Evolutionary conservation across 2,888 invertebrate species (phyloP).

Genomic region (Yponomeuta sedellus): DNA sequence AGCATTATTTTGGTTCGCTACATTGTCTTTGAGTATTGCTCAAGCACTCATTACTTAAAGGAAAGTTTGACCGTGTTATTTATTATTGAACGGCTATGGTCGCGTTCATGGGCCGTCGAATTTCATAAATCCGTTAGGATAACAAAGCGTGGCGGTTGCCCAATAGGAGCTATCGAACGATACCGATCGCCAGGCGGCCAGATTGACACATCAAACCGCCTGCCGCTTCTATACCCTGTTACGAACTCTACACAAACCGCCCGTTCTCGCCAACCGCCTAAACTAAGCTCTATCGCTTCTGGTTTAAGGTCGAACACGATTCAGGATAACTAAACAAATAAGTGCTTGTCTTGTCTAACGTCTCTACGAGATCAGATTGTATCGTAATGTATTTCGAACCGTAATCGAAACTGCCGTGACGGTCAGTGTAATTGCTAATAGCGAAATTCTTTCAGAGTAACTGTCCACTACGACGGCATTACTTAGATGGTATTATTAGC

Average conservation of each 20-base stretch:
- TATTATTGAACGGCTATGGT: conserved; percentile 31
- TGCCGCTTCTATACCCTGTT: conserved; percentile 31
- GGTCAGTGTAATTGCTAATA: conserved; percentile 47
- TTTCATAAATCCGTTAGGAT: conserved; percentile 65
- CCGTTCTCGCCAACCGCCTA: not conserved
- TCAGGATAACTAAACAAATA: conserved; percentile 8
- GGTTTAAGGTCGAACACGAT: not conserved
- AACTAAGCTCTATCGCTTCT: not conserved
- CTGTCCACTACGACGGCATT: not conserved
- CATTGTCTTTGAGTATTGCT: not conserved
- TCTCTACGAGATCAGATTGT: conserved; percentile 15
- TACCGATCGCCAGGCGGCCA: conserved; percentile 53
- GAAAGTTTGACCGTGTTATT: conserved; percentile 36
- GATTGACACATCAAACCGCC: conserved; percentile 73
- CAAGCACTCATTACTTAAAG: conserved; percentile 11
- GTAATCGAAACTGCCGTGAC: conserved; percentile 63
- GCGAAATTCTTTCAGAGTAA: conserved; percentile 33
- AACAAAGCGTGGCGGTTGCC: conserved; percentile 69
- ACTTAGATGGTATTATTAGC: not conserved
- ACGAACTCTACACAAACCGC: not conserved
- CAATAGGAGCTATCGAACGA: conserved; percentile 66
- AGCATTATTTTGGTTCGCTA: not conserved
- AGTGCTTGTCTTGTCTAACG: conserved; percentile 12
- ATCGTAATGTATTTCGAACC: conserved; percentile 34
- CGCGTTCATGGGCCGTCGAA: conserved; percentile 48